Evolutionary conservation across 2,113 vertebrate genomes (phyloP), one percentile per base, ranked within the genome.

Genomic region (Illadopsis cleaveri): DNA sequence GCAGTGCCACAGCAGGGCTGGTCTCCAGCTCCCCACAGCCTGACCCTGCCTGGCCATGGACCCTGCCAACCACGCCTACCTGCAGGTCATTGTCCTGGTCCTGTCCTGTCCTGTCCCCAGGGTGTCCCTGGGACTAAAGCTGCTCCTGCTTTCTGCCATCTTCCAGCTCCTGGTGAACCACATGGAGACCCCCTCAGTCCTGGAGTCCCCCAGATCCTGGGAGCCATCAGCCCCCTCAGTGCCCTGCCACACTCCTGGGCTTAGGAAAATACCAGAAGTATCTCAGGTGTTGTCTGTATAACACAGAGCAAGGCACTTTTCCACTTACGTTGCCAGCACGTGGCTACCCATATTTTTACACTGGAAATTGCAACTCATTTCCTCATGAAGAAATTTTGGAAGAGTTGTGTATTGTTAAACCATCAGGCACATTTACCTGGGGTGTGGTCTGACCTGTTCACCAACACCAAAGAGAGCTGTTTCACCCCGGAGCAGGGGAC

Each of bases 381-480:
- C 47, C 50, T 66, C 35, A 89, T 84, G 47, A 95, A 88, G 84
- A 88, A 92, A 93, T 80, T 82, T 84, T 81, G 90, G 78, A 96
- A 93, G 53, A 47, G 25, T 37, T 30, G 1, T 31, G 47, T 92
- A 79, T 94, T 82, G 76, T 93, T 91, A 95, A 96, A 35, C 78
- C 64, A 90, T 58, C 68, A 47, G 45, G 56, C 82, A 17, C 45
- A 54, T 47, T 84, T 92, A 70, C 94, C 58, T 75, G 12, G n/a
- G 13, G 89, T 81, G 30, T 35, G 37, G 58, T 30, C 68, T 94
- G 79, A 82, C 60, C 42, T 82, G 12, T 60, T 93, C 75, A 76
- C 37, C 79, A 57, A 13, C 7, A 82, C 57, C 64, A 50, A 77
- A 18, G 27, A 38, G 11, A 68, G 12, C 4, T 75, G 7, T 33